Base-by-base conservation (phyloP, 2,888 invertebrate genomes). In the Amiota communis region DNA sequence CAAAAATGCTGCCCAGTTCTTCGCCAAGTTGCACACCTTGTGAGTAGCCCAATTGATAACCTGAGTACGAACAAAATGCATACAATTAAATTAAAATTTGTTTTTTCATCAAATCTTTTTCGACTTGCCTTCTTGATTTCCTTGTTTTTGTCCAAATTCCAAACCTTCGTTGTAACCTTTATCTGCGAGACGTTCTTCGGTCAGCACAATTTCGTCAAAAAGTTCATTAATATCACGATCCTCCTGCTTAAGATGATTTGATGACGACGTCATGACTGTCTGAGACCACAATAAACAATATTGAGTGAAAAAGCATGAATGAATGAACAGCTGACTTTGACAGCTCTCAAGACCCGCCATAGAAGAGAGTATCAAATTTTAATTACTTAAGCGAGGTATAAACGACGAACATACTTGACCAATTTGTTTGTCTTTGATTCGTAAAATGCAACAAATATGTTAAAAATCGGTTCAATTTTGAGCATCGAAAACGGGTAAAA, bases 1-100 rank as follows among this genome's bases (percentile, higher is more conserved):
- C 94, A 68, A 92, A 90, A 83, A 95, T 96, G 85, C 92, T 93
- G 9, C 96, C 96, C 84, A 97, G 89, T 89, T 96, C 95, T 64
- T 93, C 92, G 3, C 96, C 96, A 17, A 96, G 86, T 86, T 94
- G 93, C 70, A 93, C 92, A 11, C 95, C 96, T 88, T 93, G 92
- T 77, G 95, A 94, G 87, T 95, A 95, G 1, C 96, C 96, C 69
- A 93, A 87, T 84, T 93, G 92, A 83, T 92, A 94, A n/a, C 88
- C 53, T 51, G n/a, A 2, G 53, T 6, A 6, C 6, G 12, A 17
- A 61, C 17, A 61, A 13, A 92, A n/a, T n/a, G n/a, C 12, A n/a
- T n/a, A n/a, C n/a, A n/a, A n/a, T 51, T 12, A n/a, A 51, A n/a
- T 51, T 4, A 2, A 51, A 13, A 13, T 51, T 51, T 51, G 93